phyloP scores from a whole-genome alignment of 2,888 invertebrate genomes.

The Galerucella calmariensis region DNA sequence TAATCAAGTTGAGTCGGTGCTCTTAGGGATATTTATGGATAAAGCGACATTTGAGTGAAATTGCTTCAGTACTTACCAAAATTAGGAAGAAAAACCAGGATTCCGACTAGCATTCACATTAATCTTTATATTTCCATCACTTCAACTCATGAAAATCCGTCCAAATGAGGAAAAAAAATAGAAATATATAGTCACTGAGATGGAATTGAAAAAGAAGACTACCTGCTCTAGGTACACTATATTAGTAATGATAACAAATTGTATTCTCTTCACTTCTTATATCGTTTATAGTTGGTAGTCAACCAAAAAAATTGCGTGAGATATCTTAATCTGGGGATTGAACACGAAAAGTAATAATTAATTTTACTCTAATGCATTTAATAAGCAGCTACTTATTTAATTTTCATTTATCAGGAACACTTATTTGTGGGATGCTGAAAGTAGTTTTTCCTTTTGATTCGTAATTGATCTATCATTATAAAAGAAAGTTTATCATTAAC shows the following conservation, averaged over 20 bases:
- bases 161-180: too few species aligned
- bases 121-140: too few species aligned
- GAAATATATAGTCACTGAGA: too few species aligned
- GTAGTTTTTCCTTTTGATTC: background rate
- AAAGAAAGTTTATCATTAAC: background rate
- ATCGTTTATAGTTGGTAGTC: slow-evolving; percentile 59
- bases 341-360: slow-evolving; percentile 30
- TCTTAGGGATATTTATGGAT: too few species aligned
- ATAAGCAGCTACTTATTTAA: slow-evolving; percentile 12
- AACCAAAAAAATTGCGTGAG: slow-evolving; percentile 61
- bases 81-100: too few species aligned
- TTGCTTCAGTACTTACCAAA: too few species aligned
- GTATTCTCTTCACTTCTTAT: slow-evolving; percentile 52
- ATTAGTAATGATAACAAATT: slow-evolving; percentile 51
- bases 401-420: slow-evolving; percentile 15
- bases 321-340: slow-evolving; percentile 28
- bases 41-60: too few species aligned
- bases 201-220: slow-evolving; percentile 12
- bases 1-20: too few species aligned
- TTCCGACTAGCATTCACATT: too few species aligned
- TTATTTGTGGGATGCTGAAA: slow-evolving; percentile 21
- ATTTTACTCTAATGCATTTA: slow-evolving; percentile 12
- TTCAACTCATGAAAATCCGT: too few species aligned
- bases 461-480: slow-evolving; percentile 3
- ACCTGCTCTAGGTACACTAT: slow-evolving; percentile 51